Evolutionary conservation across 2,113 vertebrate genomes (phyloP).

Genomic region (Atlantisia rogersi): DNA sequence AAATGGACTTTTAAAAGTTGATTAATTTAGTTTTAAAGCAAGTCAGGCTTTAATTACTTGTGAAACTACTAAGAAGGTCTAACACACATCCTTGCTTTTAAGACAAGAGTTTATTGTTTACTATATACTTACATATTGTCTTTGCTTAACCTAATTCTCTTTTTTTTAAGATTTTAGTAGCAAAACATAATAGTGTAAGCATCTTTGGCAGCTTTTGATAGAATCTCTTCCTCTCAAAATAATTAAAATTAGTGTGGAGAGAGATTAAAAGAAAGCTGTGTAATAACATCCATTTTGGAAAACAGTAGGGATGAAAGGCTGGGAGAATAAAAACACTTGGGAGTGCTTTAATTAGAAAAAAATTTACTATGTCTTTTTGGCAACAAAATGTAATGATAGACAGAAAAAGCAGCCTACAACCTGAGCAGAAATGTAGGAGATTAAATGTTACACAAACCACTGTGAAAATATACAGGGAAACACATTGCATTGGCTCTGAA

Average conservation of each 20-base stretch:
- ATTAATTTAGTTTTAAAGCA: neutral
- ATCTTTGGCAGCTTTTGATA: neutral
- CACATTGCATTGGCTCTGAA: neutral
- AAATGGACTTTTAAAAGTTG: neutral
- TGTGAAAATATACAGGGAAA: neutral
- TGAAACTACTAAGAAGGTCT: neutral
- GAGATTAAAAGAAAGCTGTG: neutral
- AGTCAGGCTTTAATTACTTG: neutral
- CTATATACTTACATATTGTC: neutral
- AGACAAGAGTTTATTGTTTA: neutral
- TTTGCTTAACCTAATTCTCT: neutral
- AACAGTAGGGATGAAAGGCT: neutral
- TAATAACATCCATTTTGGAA: neutral
- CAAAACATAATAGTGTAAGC: neutral
- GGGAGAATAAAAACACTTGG: neutral
- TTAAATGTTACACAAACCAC: neutral
- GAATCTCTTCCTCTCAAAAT: neutral
- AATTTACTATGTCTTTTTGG: neutral
- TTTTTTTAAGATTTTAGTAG: neutral
- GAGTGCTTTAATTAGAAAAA: conserved; percentile 1
- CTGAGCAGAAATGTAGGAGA: neutral
- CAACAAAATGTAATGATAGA: neutral
- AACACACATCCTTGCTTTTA: neutral
- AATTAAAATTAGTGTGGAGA: neutral
- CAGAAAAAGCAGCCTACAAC: neutral